These are phyloP conservation scores for Drosophila funebris DNA, from an alignment of 1,140 invertebrate genomes.

Conservation along the genomic window DNA sequence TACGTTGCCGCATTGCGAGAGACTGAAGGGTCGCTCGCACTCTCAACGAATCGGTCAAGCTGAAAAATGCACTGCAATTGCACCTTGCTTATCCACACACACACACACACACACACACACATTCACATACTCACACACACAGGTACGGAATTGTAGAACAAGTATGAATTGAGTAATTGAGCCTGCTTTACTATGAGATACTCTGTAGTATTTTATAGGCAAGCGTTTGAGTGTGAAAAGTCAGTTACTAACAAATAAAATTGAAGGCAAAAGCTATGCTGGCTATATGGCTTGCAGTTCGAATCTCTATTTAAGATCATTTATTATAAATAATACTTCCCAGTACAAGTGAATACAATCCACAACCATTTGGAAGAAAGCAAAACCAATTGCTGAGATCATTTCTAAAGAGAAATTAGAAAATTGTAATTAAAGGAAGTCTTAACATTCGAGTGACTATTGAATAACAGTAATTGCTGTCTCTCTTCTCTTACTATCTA, in stretches of 20 bases:
- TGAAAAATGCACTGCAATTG: slow-evolving; percentile 79
- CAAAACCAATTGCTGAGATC: not conserved
- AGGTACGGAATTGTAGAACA: not conserved
- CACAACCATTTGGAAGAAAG: too few relatives aligned
- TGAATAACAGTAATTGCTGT: not conserved
- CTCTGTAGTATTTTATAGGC: not conserved
- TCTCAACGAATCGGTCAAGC: slow-evolving; percentile 72
- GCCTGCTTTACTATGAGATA: not conserved
- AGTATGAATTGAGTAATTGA: not conserved
- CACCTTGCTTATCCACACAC: slow-evolving; percentile 56
- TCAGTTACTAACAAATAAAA: not conserved
- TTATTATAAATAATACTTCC: too few relatives aligned
- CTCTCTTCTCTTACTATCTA: not conserved
- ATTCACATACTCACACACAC: slow-evolving; percentile 2
- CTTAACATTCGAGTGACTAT: too few relatives aligned
- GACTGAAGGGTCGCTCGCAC: slow-evolving; percentile 40
- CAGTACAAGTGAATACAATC: too few relatives aligned
- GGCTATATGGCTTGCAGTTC: too few relatives aligned
- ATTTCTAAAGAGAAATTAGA: not conserved
- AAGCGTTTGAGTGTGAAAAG: not conserved
- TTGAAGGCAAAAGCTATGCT: too few relatives aligned
- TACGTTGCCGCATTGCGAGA: slow-evolving; percentile 50
- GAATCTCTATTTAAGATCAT: too few relatives aligned
- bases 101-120: slow-evolving; percentile 36
- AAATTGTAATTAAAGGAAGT: not conserved